Conservation (phyloP, 2,113 vertebrate species). For the Myotis lucifugus region DNA sequence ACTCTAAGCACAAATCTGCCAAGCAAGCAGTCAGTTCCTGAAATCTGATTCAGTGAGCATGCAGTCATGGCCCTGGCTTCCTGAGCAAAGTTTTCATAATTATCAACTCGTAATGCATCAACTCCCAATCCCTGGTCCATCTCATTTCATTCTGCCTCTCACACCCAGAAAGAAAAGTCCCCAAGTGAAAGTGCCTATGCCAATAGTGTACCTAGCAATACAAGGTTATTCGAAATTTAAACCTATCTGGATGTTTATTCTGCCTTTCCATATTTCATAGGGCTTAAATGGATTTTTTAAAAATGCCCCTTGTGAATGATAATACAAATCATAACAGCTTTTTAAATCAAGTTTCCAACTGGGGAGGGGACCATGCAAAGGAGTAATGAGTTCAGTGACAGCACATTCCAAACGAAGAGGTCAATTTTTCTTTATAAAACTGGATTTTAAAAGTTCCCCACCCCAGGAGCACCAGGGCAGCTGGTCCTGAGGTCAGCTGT, state of each 20-base stretch:
- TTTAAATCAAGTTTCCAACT: neutral
- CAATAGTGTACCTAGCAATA: neutral
- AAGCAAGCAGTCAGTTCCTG: neutral
- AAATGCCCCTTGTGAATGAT: neutral
- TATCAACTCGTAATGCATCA: neutral
- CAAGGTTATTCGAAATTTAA: slow-evolving; percentile 39
- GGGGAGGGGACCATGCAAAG: neutral
- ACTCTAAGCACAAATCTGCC: neutral
- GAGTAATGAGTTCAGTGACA: neutral
- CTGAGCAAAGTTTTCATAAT: neutral
- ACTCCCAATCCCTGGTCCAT: neutral
- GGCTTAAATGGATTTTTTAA: neutral
- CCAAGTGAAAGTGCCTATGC: neutral
- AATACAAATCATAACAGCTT: neutral
- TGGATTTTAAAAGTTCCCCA: slow-evolving; percentile 6
- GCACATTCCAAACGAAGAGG: neutral
- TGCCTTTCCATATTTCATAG: slow-evolving; percentile 1
- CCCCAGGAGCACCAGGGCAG: neutral
- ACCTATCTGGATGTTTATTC: neutral
- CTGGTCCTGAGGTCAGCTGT: no score
- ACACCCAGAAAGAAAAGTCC: neutral
- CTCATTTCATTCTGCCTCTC: neutral
- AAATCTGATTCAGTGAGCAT: neutral
- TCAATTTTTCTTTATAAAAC: neutral
- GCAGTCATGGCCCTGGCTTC: neutral